phyloP scores from a whole-genome alignment of 1,140 invertebrate genomes.

The Cecropterus lyciades region DNA sequence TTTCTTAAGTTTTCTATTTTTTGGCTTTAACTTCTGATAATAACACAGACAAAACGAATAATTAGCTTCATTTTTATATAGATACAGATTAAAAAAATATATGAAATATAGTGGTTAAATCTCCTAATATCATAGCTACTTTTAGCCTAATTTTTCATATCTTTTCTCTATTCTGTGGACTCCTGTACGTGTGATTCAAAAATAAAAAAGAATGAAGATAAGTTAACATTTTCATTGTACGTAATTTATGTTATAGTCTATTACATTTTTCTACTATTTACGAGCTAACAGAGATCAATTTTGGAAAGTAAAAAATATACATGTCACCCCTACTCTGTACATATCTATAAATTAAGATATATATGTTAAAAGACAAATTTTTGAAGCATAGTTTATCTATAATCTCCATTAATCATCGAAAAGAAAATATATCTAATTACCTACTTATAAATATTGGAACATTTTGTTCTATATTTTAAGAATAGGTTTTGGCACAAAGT shows the following conservation, averaged over 20 bases:
- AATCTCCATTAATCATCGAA: conserved; percentile 1
- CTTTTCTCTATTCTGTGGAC: neutral
- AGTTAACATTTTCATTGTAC: conserved; percentile 81
- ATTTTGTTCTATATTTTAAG: conserved; percentile 6
- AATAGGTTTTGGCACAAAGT: conserved; percentile 50
- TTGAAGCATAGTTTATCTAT: no score
- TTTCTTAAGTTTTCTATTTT: no score
- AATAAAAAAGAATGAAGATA: conserved; percentile 53
- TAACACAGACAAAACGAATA: no score
- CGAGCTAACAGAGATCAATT: conserved; percentile 63
- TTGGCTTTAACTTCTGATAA: no score
- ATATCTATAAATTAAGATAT: conserved; percentile 49
- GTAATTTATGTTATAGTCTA: conserved; percentile 71
- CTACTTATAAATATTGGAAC: conserved; percentile 23
- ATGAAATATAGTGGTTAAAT: no score
- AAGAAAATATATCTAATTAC: conserved; percentile 25
- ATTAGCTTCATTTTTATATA: no score
- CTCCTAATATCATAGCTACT: no score
- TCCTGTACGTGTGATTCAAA: conserved; percentile 15
- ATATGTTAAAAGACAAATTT: no score
- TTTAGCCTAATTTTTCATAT: no score
- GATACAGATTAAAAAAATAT: no score
- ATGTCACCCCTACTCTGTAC: conserved; percentile 71
- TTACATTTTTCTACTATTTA: conserved; percentile 67
- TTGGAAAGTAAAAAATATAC: conserved; percentile 55